Conservation (phyloP, 1,140 invertebrate species). For the Chionoecetes opilio region DNA sequence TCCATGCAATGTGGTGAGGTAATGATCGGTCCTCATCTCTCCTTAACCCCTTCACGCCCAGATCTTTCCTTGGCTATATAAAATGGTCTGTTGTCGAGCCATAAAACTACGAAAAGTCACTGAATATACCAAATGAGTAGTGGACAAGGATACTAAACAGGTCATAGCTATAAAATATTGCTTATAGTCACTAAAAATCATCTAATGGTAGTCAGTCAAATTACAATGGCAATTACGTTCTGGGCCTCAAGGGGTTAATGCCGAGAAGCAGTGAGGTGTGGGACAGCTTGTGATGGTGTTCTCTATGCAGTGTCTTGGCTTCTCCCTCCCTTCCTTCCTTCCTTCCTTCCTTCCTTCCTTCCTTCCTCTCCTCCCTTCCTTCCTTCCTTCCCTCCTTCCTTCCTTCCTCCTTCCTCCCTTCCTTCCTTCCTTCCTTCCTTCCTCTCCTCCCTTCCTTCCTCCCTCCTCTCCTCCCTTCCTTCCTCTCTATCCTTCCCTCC, state of each 20-base stretch:
- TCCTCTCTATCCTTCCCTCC: background rate
- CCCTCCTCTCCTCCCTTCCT: background rate
- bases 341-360: background rate
- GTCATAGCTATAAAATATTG: no score
- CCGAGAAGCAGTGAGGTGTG: constrained; percentile 55
- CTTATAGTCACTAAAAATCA: no score
- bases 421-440: background rate
- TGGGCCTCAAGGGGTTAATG: background rate
- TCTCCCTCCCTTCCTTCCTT: background rate
- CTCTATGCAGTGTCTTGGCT: constrained; percentile 58
- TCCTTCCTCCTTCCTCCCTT: background rate
- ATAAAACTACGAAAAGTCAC: no score
- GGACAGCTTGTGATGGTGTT: no score
- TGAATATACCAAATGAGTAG: no score
- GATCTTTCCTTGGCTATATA: no score
- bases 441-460: background rate
- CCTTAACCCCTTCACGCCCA: no score
- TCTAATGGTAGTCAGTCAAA: no score
- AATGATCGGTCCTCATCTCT: no score
- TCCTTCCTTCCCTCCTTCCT: background rate
- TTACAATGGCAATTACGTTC: background rate
- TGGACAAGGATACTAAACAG: no score
- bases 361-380: background rate
- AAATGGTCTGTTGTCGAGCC: no score
- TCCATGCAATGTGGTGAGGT: no score